phyloP scores from a whole-genome alignment of 2,113 vertebrate species.

The Notothenia rossii region DNA sequence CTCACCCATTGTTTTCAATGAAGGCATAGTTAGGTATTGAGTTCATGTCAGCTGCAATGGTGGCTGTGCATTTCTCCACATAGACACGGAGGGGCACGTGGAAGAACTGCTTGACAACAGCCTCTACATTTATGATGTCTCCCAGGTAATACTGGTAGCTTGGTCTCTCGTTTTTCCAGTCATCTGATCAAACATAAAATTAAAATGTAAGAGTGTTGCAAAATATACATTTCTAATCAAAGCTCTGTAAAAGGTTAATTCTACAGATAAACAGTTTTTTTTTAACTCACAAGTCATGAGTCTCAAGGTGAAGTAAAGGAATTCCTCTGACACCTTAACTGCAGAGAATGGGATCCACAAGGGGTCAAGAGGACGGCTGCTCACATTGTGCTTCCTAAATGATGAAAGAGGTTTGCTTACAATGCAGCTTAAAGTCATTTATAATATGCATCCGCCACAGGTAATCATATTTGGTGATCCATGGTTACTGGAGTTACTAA shows the following conservation, averaged over 20 bases:
- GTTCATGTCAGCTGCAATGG: constrained; percentile 39
- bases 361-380: constrained; percentile 73
- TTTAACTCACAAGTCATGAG: constrained; percentile 78
- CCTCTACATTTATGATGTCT: constrained; percentile 73
- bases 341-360: constrained; percentile 74
- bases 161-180: constrained; percentile 71
- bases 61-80: constrained; percentile 78
- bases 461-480: background rate
- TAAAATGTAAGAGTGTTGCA: too few species aligned
- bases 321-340: constrained; percentile 67
- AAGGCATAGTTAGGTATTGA: constrained; percentile 77
- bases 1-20: constrained; percentile 79
- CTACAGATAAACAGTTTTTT: background rate
- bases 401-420: background rate
- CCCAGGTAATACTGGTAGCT: constrained; percentile 74
- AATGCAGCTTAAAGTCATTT: background rate
- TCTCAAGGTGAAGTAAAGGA: constrained; percentile 76
- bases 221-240: background rate
- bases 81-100: constrained; percentile 78
- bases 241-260: background rate
- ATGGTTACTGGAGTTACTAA: background rate
- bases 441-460: background rate
- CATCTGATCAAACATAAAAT: constrained; percentile 73
- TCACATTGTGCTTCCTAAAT: constrained; percentile 80
- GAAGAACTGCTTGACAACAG: constrained; percentile 62